Percentiles rank a stretch among this genome's conserved stretches.
These are phyloP conservation scores for Apomyelois bistriatella DNA, from an alignment of 2,888 invertebrate genomes.

Conservation along the genomic window DNA sequence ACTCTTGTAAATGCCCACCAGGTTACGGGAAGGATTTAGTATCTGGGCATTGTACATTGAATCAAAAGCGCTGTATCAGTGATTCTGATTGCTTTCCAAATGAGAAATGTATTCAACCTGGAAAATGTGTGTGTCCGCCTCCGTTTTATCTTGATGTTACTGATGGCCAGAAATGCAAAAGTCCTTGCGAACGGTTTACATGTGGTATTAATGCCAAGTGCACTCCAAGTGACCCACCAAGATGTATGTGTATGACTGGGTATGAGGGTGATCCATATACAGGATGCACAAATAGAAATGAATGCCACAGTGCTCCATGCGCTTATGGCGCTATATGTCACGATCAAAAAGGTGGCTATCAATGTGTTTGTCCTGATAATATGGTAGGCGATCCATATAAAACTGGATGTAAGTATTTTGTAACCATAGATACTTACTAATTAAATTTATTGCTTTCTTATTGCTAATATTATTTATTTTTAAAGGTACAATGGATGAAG, in stretches of 20 bases:
- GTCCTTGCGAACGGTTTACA: slow-evolving; percentile 93
- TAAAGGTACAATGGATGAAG: slow-evolving; percentile 55
- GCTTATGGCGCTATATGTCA: slow-evolving; percentile 93
- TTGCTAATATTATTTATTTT: slow-evolving; percentile 16
- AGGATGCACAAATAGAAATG: slow-evolving; percentile 92
- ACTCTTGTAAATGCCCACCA: slow-evolving; percentile 88
- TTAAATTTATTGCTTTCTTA: too few relatives aligned
- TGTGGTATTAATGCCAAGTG: slow-evolving; percentile 95
- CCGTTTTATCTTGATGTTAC: slow-evolving; percentile 92
- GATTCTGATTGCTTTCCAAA: slow-evolving; percentile 92
- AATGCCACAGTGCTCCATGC: slow-evolving; percentile 91
- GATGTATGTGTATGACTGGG: slow-evolving; percentile 92
- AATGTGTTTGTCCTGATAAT: slow-evolving; percentile 91
- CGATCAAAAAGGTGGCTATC: slow-evolving; percentile 91
- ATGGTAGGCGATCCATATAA: slow-evolving; percentile 92
- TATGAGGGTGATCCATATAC: slow-evolving; percentile 92
- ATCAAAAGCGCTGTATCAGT: slow-evolving; percentile 89
- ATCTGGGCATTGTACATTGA: slow-evolving; percentile 89
- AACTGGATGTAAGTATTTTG: slow-evolving; percentile 83
- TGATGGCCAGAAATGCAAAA: slow-evolving; percentile 93
- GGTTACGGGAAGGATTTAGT: slow-evolving; percentile 91
- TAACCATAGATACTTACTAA: background rate
- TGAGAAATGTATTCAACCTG: slow-evolving; percentile 94
- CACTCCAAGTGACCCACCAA: slow-evolving; percentile 92
- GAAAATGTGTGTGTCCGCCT: slow-evolving; percentile 94